Base-by-base conservation (phyloP, 2,888 invertebrate species). In the Coleophora deauratella region DNA sequence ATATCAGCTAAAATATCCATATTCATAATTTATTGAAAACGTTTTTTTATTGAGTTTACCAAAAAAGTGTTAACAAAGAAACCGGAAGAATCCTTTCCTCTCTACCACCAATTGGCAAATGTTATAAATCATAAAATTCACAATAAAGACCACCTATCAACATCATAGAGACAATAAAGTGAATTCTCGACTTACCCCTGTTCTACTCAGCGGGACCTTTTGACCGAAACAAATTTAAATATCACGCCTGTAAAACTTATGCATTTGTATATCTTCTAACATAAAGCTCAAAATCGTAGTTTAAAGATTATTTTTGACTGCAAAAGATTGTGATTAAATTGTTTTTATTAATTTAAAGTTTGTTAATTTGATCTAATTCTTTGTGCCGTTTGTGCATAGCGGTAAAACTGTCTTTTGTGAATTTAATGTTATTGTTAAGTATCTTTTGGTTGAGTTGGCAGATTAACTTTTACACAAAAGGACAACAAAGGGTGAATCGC, bases 101-200 rank as follows among this genome's bases (percentile, higher is more conserved):
- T 13, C 40, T 38, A 49, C 66, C 39, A 49, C 65, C 43, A 41
- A 50, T 54, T 45, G 45, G 47, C 42, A 27, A 57, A 47, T 14
- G 30, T 43, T 53, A 67, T 69, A 64, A 65, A 72, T 72, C 63
- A 71, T 31, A 63, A 53, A 55, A 51, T 45, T 51, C 46, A 52
- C 50, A 38, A 55, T 54, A 61, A 57, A 57, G 56, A 57, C 60
- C 62, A 61, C 61, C 61, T 60, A 64, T 71, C 70, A 66, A 49
- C 62, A 50, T 47, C 38, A 49, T 48, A 57, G 56, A 71, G 72
- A 75, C 66, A 72, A 66, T 55, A 53, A 44, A 44, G 33, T 27
- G 37, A 37, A 46, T 51, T 57, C 62, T 58, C 56, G 50, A 47
- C 50, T 47, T 51, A 51, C 51, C 48, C 66, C 62, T 62, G 55